A percentile compares a stretch with the other conserved stretches of the same genome.
Evolutionary conservation across 35 echinoderm and acorn worm species (phyloP).

Genomic region (Holothuria glaberrima): DNA sequence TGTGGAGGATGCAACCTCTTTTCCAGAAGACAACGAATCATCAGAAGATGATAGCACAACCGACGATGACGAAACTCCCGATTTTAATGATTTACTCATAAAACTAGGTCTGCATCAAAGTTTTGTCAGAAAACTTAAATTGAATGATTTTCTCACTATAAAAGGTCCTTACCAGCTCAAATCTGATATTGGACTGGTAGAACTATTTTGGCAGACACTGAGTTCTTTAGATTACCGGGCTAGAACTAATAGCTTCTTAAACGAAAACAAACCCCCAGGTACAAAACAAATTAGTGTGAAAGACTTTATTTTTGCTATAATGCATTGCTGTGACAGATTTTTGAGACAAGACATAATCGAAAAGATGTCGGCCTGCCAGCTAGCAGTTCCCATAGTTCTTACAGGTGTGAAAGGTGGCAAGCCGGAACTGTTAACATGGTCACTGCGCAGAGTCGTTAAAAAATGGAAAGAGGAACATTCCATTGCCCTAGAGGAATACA

Average conservation of each 20-base stretch:
- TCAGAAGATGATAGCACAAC: not conserved
- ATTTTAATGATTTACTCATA: no score
- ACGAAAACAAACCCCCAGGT: not conserved
- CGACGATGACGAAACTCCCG: not conserved
- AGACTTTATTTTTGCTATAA: not conserved
- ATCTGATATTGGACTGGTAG: not conserved
- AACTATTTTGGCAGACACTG: conserved; percentile 23
- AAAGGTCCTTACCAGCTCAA: not conserved
- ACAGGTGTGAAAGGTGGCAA: not conserved
- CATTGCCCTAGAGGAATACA: not conserved
- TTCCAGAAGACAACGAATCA: not conserved
- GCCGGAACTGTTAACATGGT: not conserved
- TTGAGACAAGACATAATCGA: conserved; percentile 1
- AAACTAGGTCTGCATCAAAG: no score
- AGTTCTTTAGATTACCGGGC: not conserved
- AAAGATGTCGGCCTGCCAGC: conserved; percentile 22
- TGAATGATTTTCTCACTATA: not conserved
- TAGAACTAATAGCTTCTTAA: not conserved
- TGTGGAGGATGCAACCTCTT: no score
- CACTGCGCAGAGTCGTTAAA: not conserved
- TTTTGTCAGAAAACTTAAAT: no score
- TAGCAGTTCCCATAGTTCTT: conserved; percentile 19
- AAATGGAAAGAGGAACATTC: not conserved
- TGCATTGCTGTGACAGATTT: conserved; percentile 18
- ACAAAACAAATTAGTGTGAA: not conserved